phyloP scores from a whole-genome alignment of 1,140 invertebrate species.

The Dinoponera quadriceps region DNA sequence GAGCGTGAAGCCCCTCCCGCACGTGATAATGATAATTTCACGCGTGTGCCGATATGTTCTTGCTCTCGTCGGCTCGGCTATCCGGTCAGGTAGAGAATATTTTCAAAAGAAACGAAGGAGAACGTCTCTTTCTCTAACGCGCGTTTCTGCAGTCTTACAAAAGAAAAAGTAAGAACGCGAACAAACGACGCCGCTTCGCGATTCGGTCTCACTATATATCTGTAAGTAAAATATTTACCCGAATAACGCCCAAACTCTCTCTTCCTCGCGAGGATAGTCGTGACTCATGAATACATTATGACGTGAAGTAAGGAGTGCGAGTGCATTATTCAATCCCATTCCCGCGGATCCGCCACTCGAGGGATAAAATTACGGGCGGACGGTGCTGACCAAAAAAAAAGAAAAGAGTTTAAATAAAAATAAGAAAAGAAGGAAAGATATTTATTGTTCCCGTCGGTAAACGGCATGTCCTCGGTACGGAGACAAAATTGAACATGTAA shows the following conservation, averaged over 20 bases:
- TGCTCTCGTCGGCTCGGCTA: not conserved
- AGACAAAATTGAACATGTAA: too few species aligned
- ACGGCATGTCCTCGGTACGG: too few species aligned
- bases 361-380: not conserved
- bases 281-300: conserved; percentile 48
- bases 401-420: not conserved
- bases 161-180: too few species aligned
- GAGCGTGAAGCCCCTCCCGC: not conserved
- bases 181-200: too few species aligned
- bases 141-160: too few species aligned
- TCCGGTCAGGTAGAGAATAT: not conserved
- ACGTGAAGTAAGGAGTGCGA: conserved; percentile 33
- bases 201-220: too few species aligned
- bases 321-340: conserved; percentile 46
- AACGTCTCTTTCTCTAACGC: not conserved
- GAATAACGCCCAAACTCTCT: conserved; percentile 1
- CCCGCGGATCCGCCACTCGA: not conserved
- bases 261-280: not conserved
- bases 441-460: too few species aligned
- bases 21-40: conserved; percentile 62
- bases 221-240: conserved; percentile 27
- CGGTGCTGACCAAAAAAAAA: not conserved
- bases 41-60: conserved; percentile 24
- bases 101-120: not conserved
- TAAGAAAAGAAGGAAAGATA: not conserved